phyloP scores from a whole-genome alignment of 2,797 vertebrate species.

The Craterocephalus amniculus region DNA sequence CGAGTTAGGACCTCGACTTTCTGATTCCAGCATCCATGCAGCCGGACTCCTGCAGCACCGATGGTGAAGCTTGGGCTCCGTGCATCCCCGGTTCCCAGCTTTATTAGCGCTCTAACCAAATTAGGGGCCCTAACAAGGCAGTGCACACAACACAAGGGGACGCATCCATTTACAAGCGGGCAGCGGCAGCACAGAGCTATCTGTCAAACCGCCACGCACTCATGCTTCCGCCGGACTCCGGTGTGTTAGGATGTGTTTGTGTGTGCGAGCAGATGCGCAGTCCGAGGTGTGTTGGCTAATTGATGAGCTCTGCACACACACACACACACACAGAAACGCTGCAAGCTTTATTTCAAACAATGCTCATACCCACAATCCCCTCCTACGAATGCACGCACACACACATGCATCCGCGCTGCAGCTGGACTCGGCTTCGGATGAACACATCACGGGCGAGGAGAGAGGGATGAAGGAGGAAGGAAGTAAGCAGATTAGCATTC shows the following conservation, averaged over 20 bases:
- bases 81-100: slow-evolving; percentile 66
- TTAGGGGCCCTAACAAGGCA: slow-evolving; percentile 71
- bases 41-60: slow-evolving; percentile 15
- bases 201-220: slow-evolving; percentile 54
- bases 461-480: slow-evolving; percentile 53
- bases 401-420: slow-evolving; percentile 50
- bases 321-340: background rate
- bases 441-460: slow-evolving; percentile 75
- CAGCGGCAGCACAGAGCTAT: slow-evolving; percentile 67
- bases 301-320: slow-evolving; percentile 61
- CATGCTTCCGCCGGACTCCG: slow-evolving; percentile 40
- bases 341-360: slow-evolving; percentile 50
- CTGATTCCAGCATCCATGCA: background rate
- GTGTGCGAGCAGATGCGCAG: slow-evolving; percentile 59
- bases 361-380: slow-evolving; percentile 46
- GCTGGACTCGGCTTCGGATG: slow-evolving; percentile 76
- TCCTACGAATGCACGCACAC: slow-evolving; percentile 44
- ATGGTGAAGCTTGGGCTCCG: slow-evolving; percentile 32
- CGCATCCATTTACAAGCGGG: slow-evolving; percentile 59
- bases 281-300: slow-evolving; percentile 71
- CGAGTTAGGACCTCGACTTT: too few relatives aligned
- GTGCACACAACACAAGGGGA: slow-evolving; percentile 68
- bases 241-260: slow-evolving; percentile 7
- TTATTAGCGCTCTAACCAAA: slow-evolving; percentile 74
- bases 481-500: slow-evolving; percentile 79